Evolutionary conservation across 2,113 vertebrate species (phyloP), one percentile per base, ranked within the genome.

Genomic region (Drymodes brunneopygia): DNA sequence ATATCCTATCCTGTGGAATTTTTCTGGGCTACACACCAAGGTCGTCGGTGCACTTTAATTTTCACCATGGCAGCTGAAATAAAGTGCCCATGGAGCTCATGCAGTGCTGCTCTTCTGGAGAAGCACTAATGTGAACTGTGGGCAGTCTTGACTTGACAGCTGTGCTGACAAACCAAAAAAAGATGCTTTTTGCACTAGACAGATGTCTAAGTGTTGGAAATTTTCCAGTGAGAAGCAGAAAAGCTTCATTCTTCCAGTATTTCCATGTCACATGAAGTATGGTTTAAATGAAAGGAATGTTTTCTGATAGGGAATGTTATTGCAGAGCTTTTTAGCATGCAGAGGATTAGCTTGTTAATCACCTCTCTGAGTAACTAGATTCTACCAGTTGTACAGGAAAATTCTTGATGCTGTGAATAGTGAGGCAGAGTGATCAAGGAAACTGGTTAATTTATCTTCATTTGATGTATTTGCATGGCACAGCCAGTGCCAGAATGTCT

Each of bases 131-230:
- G 80, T 93, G 90, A 96, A 79, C 80, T 93, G 93, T 94, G 93
- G 95, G 88, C 94, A 96, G 90, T 74, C 81, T 90, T 71, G 56
- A 74, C 93, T 91, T 95, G 88, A 96, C 94, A 96, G 96, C 93
- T 96, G 88, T 97, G 95, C 94, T 97, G 95, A 96, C 85, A 96
- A 96, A 88, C 94, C 67, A 56, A 80, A 86, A 95, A 84, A 94
- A 96, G 88, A 88, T 88, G 92, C 83, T 94, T 93, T 93, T 94
- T 93, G 80, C 94, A 95, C 90, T 90, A 96, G 90, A 90, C 93
- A 95, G 93, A 95, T 96, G 92, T 95, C 86, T 23, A 35, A 92
- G 91, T 81, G 73, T 81, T 97, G 96, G 93, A 94, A 92, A 51
- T 20, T 67, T 94, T 96, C 93, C 88, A 96, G 80, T 28, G 70